Evolutionary conservation across 2,797 vertebrate genomes (phyloP).

Genomic region (Poliocrania exsul): DNA sequence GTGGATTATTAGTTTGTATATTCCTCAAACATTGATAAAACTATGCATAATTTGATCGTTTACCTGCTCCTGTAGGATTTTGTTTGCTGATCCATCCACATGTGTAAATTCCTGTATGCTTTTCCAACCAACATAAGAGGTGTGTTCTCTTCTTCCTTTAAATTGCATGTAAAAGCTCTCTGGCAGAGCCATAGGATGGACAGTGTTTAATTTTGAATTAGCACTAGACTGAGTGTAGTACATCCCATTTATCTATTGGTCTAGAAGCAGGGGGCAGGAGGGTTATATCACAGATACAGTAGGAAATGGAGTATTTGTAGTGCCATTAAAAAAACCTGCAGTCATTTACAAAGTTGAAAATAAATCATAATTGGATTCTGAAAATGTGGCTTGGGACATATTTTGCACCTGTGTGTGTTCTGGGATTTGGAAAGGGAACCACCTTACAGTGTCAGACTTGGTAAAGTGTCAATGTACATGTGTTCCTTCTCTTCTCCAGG

Average conservation of each 20-base stretch:
- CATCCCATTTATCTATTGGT: not conserved
- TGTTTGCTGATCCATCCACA: not conserved
- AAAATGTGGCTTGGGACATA: not conserved
- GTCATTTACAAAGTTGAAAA: not conserved
- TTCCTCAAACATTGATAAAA: not conserved
- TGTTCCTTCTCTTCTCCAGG: not conserved
- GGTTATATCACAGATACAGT: not conserved
- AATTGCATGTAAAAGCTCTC: not conserved
- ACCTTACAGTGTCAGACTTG: rapidly evolving
- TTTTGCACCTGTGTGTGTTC: not conserved
- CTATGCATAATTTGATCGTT: not conserved
- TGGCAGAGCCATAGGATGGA: not conserved
- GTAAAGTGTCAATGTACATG: not conserved
- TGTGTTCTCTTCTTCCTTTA: not conserved
- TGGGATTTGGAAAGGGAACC: not conserved
- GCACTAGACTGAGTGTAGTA: not conserved
- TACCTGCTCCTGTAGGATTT: not conserved
- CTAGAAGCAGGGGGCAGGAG: not conserved
- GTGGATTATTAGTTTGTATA: not conserved
- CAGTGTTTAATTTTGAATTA: not conserved
- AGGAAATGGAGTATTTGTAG: not conserved
- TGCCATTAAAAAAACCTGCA: not conserved
- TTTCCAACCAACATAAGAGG: not conserved
- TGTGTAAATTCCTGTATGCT: not conserved
- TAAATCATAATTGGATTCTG: not conserved